Evolutionary conservation across 1,140 invertebrate species (phyloP).

Genomic region (Lithobius niger): DNA sequence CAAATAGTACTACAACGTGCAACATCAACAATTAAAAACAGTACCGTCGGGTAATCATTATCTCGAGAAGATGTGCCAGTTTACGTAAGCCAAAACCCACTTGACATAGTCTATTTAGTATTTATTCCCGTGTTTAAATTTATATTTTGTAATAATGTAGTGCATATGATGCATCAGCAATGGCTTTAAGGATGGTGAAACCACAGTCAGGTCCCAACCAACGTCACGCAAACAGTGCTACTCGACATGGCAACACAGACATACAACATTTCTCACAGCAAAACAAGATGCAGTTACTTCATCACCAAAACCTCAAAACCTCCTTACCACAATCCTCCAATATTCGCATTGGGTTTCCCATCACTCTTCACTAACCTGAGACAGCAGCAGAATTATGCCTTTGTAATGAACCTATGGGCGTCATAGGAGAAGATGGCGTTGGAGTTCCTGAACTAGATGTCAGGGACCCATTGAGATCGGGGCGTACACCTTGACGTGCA

Average conservation of each 20-base stretch:
- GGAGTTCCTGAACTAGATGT: slow-evolving; percentile 3
- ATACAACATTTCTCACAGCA: background rate
- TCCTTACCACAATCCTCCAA: too few species aligned
- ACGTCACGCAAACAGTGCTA: background rate
- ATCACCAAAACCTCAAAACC: background rate
- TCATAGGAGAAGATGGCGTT: background rate
- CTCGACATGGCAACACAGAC: too few species aligned
- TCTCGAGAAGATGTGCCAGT: too few species aligned
- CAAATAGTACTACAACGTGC: too few species aligned
- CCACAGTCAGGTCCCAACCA: background rate
- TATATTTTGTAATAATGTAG: too few species aligned
- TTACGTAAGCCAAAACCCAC: too few species aligned
- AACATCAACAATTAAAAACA: too few species aligned
- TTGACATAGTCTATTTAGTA: too few species aligned
- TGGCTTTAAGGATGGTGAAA: background rate
- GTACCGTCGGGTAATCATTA: too few species aligned
- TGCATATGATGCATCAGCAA: too few species aligned
- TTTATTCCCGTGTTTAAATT: too few species aligned
- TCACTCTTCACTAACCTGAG: background rate
- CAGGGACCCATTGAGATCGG: slow-evolving; percentile 4
- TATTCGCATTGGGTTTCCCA: too few species aligned
- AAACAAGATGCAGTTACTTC: background rate
- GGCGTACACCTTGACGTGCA: slow-evolving; percentile 49
- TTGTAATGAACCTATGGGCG: background rate
- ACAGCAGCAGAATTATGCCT: background rate